A percentile compares a stretch with the other conserved stretches of the same genome.
Evolutionary conservation across 2,113 vertebrate species (phyloP).

Genomic region (Campylomormyrus numenius): DNA sequence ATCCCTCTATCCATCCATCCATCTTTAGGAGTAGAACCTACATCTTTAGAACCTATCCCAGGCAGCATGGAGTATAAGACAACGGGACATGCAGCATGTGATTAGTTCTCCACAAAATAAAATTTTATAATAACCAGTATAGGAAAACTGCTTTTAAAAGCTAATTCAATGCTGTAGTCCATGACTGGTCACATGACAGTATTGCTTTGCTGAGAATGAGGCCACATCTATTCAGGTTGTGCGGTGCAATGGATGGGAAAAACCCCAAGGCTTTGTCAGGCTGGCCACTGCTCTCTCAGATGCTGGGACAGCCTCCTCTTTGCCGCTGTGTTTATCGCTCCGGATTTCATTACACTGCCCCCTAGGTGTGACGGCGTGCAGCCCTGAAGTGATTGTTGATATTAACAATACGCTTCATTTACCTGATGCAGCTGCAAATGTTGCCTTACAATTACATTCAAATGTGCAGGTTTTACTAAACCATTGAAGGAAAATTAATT

Average conservation of each 20-base stretch:
- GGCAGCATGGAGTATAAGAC: neutral
- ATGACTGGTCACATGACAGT: conserved; percentile 8
- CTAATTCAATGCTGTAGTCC: neutral
- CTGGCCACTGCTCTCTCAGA: neutral
- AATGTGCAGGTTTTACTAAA: neutral
- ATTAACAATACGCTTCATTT: neutral
- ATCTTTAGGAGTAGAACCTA: neutral
- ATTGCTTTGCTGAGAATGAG: conserved; percentile 16
- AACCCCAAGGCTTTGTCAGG: conserved; percentile 11
- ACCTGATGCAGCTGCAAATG: neutral
- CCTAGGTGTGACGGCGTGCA: neutral
- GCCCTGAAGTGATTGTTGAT: neutral
- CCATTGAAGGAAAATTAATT: neutral
- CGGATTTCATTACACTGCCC: neutral
- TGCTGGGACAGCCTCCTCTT: neutral
- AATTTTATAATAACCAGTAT: neutral
- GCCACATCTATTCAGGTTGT: conserved; percentile 19
- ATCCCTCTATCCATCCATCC: neutral
- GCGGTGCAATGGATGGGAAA: neutral
- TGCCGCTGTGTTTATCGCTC: neutral
- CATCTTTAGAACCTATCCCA: neutral
- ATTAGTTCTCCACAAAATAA: neutral
- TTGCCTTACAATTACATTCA: neutral
- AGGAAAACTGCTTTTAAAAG: neutral
- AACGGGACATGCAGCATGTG: neutral